Percentiles rank a stretch among this genome's conserved stretches.
phyloP scores from a whole-genome alignment of 2,797 vertebrate species.

The Danio kyathit region DNA sequence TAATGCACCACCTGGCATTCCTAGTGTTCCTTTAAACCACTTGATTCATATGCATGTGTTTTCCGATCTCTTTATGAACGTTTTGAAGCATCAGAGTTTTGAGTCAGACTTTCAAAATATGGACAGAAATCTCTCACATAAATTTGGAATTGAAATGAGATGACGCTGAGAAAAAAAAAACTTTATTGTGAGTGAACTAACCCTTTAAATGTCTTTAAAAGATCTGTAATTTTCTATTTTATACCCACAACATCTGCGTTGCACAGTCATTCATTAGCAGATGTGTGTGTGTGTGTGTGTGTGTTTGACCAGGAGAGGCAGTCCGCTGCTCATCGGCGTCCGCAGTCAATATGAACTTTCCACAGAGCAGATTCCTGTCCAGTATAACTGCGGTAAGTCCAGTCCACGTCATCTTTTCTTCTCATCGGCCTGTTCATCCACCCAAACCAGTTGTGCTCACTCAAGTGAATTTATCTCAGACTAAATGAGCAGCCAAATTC shows the following conservation, averaged over 20 bases:
- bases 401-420: constrained; percentile 3
- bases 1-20: too few species aligned
- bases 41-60: too few species aligned
- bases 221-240: neutral
- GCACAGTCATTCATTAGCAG: neutral
- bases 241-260: neutral
- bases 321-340: constrained; percentile 94
- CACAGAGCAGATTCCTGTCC: constrained; percentile 89
- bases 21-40: too few species aligned
- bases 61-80: too few species aligned
- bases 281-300: neutral
- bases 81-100: too few species aligned
- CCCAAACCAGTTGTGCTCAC: constrained; percentile 26
- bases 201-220: neutral
- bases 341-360: constrained; percentile 89
- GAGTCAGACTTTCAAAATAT: too few species aligned
- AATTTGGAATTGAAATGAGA: neutral
- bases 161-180: too few species aligned
- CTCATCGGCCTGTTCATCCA: constrained; percentile 35
- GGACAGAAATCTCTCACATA: too few species aligned
- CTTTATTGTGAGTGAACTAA: too few species aligned
- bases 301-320: constrained; percentile 86
- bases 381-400: constrained; percentile 89
- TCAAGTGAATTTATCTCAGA: neutral
- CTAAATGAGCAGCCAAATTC: neutral